A percentile compares a stretch with the other conserved stretches of the same genome.
These are phyloP conservation scores for Platichthys stellatus DNA, from an alignment of 2,113 vertebrate species.

Conservation along the genomic window DNA sequence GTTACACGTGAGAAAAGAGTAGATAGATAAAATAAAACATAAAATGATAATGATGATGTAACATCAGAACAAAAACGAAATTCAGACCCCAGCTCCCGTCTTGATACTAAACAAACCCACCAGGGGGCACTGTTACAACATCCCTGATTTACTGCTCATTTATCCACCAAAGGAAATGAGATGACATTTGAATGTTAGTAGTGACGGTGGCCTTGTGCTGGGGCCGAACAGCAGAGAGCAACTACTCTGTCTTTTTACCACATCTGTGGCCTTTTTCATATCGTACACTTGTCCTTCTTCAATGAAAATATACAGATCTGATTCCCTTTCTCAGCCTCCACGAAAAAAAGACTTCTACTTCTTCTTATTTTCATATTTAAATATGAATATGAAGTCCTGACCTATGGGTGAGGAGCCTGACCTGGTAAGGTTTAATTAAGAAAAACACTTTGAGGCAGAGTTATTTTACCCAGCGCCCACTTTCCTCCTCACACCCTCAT, in stretches of 20 bases:
- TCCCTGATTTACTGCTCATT: neutral
- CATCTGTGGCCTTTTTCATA: slow-evolving; percentile 37
- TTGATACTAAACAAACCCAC: slow-evolving; percentile 12
- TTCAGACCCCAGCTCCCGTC: no score
- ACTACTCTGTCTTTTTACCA: slow-evolving; percentile 28
- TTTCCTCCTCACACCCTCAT: slow-evolving; percentile 1
- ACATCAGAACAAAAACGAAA: neutral
- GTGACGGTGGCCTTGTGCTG: slow-evolving; percentile 36
- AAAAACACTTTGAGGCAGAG: slow-evolving; percentile 25
- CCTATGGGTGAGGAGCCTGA: slow-evolving; percentile 7
- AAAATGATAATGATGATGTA: neutral
- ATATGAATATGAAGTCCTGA: neutral
- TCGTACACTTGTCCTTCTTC: neutral
- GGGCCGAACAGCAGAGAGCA: slow-evolving; percentile 33
- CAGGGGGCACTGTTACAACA: slow-evolving; percentile 78
- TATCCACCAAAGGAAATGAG: slow-evolving; percentile 3
- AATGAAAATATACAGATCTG: neutral
- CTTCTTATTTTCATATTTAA: slow-evolving; percentile 7
- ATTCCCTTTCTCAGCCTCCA: slow-evolving; percentile 5
- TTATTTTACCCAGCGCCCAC: neutral
- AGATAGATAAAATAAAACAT: neutral
- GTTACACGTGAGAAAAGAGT: no score
- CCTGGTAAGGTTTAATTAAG: slow-evolving; percentile 46
- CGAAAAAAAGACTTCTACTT: neutral
- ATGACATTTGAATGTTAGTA: slow-evolving; percentile 29